These are phyloP conservation scores for Drosophila meridiana DNA, from an alignment of 2,888 invertebrate genomes.

Conservation along the genomic window DNA sequence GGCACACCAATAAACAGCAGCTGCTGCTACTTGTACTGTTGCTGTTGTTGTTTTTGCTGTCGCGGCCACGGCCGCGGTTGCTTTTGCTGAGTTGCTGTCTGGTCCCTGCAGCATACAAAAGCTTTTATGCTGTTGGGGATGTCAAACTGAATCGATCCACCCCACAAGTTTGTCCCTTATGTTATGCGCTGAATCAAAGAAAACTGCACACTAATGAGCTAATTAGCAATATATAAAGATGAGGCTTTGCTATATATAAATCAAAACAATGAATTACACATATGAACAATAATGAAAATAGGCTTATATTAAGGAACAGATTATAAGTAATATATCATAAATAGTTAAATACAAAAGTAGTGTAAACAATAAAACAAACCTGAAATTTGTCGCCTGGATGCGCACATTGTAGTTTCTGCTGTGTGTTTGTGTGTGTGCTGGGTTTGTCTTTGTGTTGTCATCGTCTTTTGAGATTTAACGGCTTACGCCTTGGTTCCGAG, in stretches of 20 bases:
- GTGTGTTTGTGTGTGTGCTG: conserved; percentile 9
- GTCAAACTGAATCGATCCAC: conserved; percentile 31
- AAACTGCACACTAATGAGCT: neutral
- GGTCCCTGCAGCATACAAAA: conserved; percentile 50
- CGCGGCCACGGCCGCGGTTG: conserved; percentile 16
- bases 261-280: neutral
- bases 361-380: neutral
- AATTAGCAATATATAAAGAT: neutral
- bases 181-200: conserved; percentile 3
- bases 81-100: conserved; percentile 24
- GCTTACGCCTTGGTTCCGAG: conserved; percentile 38
- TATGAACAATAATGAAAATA: neutral
- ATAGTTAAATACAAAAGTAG: neutral
- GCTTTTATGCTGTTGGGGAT: conserved; percentile 43
- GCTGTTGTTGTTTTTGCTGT: conserved; percentile 2
- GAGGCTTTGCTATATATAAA: neutral
- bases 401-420: conserved; percentile 5
- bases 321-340: neutral
- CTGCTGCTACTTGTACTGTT: conserved; percentile 28
- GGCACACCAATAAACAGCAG: conserved; percentile 38
- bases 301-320: neutral
- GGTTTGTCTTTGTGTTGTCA: conserved; percentile 50
- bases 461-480: conserved; percentile 62
- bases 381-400: conserved; percentile 15
- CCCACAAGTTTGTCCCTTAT: conserved; percentile 39